phyloP scores from a whole-genome alignment of 2,113 vertebrate genomes.

The Lophotis ruficrista region DNA sequence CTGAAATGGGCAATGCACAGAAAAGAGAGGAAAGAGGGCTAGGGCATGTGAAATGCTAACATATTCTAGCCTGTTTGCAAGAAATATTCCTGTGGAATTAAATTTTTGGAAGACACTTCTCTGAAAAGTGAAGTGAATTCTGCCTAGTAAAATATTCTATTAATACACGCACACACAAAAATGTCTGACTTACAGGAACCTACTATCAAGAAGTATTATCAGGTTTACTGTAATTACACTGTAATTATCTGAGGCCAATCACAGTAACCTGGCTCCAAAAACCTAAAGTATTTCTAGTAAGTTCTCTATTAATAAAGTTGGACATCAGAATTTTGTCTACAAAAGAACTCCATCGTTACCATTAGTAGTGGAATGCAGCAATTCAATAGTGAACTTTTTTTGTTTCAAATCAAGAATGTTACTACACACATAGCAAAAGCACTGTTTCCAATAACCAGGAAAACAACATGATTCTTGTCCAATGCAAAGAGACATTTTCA shows the following conservation, averaged over 20 bases:
- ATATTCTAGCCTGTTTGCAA: background rate
- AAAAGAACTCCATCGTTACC: background rate
- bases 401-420: background rate
- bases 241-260: background rate
- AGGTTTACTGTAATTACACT: background rate
- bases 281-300: background rate
- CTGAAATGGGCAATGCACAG: background rate
- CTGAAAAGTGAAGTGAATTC: background rate
- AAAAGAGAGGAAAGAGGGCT: background rate
- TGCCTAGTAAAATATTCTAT: background rate
- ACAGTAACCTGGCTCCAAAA: background rate
- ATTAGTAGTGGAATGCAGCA: background rate
- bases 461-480: background rate
- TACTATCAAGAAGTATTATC: background rate
- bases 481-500: background rate
- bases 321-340: background rate
- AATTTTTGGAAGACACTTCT: background rate
- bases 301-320: background rate
- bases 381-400: background rate
- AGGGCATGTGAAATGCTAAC: background rate
- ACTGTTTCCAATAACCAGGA: background rate
- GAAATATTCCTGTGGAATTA: background rate
- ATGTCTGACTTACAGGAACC: background rate
- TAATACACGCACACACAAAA: background rate
- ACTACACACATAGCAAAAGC: background rate